A percentile compares a stretch with the other conserved stretches of the same genome.
Conservation (phyloP, 2,113 vertebrate species). For the Seriola dumerili region DNA sequence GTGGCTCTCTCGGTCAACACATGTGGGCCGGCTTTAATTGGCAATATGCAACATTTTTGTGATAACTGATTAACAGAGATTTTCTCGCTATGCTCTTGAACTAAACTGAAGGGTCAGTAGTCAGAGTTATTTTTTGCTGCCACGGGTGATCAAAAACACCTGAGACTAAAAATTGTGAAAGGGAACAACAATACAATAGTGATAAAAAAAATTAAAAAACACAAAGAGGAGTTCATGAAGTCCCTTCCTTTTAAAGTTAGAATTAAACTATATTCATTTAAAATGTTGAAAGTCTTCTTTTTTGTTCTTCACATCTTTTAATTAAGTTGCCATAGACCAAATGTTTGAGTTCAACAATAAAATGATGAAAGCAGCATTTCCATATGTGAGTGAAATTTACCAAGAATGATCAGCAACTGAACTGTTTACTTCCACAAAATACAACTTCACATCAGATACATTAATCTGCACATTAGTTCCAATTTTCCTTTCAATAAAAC, state of each 20-base stretch:
- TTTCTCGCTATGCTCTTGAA: neutral
- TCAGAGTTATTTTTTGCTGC: neutral
- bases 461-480: too few relatives aligned
- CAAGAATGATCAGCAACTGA: neutral
- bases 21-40: neutral
- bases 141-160: neutral
- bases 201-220: too few relatives aligned
- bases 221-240: too few relatives aligned
- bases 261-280: too few relatives aligned
- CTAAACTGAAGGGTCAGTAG: neutral
- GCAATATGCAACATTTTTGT: constrained; percentile 11
- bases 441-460: neutral
- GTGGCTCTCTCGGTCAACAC: neutral
- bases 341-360: too few relatives aligned
- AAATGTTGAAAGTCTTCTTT: too few relatives aligned
- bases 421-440: neutral
- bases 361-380: too few relatives aligned
- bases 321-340: too few relatives aligned
- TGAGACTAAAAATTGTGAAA: neutral
- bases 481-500: neutral
- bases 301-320: too few relatives aligned
- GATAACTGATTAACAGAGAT: neutral
- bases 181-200: too few relatives aligned
- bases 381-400: neutral
- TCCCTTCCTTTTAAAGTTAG: too few relatives aligned